A percentile compares a stretch with the other conserved stretches of the same genome.
Evolutionary conservation across 2,797 vertebrate genomes (phyloP).

Genomic region (Sarcophilus harrisii): DNA sequence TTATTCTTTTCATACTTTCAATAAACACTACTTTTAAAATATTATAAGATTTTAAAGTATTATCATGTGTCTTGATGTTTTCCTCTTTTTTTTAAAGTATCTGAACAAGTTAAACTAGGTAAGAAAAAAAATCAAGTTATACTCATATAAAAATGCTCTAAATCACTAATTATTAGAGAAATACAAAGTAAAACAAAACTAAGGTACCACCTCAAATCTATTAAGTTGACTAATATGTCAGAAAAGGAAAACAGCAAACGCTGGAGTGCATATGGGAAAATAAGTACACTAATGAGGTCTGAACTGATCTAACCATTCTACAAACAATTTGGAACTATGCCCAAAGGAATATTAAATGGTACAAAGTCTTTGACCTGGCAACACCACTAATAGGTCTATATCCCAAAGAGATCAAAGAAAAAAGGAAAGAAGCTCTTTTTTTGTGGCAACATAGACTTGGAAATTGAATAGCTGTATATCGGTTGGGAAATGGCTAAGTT

Average conservation of each 20-base stretch:
- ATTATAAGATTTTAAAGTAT: constrained; percentile 29
- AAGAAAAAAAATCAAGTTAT: constrained; percentile 17
- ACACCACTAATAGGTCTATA: neutral
- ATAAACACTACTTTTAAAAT: constrained; percentile 34
- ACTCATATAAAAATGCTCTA: neutral
- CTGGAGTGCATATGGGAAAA: neutral
- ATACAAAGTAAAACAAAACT: neutral
- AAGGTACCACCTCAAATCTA: neutral
- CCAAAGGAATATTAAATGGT: neutral
- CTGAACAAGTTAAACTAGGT: constrained; percentile 39
- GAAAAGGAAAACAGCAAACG: neutral
- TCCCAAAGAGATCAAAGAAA: neutral
- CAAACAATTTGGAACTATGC: neutral
- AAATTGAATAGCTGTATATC: neutral
- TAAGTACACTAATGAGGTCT: neutral
- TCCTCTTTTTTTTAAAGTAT: constrained; percentile 9
- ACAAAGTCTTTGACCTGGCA: neutral
- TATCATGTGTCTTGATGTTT: neutral
- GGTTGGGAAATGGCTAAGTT: neutral
- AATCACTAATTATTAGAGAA: neutral
- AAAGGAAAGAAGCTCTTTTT: neutral
- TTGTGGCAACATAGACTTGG: neutral
- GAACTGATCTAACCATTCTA: neutral
- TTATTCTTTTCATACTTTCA: neutral
- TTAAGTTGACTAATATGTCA: neutral